phyloP scores from a whole-genome alignment of 2,113 vertebrate genomes.

The Oreochromis tanganicae region DNA sequence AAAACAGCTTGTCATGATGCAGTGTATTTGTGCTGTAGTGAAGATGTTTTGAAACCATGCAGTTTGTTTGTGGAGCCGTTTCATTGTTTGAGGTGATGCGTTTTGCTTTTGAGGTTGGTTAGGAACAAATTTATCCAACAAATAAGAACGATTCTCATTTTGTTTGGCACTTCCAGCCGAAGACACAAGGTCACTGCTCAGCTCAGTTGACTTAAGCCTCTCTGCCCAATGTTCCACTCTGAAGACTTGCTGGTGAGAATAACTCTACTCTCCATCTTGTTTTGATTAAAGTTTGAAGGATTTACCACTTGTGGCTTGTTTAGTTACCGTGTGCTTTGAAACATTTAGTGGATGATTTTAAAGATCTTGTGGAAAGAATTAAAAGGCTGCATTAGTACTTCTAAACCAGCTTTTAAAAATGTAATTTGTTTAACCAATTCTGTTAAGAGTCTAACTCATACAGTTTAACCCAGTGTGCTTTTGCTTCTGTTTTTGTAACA shows the following conservation, averaged over 20 bases:
- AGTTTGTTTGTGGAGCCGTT: not conserved
- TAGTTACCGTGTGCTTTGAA: not conserved
- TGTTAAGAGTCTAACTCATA: not conserved
- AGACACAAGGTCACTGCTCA: not conserved
- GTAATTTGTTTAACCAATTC: not conserved
- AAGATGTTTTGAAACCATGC: not conserved
- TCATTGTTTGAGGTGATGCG: not conserved
- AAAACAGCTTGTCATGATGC: not conserved
- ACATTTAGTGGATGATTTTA: not conserved
- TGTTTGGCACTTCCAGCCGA: not conserved
- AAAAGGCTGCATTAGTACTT: not conserved
- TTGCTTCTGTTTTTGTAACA: not conserved
- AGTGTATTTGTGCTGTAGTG: not conserved
- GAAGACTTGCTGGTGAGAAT: conserved; percentile 9
- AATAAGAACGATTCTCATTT: not conserved
- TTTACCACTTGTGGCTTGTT: conserved; percentile 29
- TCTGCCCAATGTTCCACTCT: conserved; percentile 39
- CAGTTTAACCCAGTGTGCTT: not conserved
- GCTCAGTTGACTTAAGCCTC: conserved; percentile 30
- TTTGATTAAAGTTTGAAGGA: conserved; percentile 35
- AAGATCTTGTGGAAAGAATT: not conserved
- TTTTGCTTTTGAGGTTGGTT: not conserved
- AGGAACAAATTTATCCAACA: not conserved
- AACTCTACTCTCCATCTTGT: conserved; percentile 1
- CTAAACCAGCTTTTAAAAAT: not conserved